These are phyloP conservation scores for Tupaia tana DNA, from an alignment of 2,113 vertebrate species.

Conservation along the genomic window DNA sequence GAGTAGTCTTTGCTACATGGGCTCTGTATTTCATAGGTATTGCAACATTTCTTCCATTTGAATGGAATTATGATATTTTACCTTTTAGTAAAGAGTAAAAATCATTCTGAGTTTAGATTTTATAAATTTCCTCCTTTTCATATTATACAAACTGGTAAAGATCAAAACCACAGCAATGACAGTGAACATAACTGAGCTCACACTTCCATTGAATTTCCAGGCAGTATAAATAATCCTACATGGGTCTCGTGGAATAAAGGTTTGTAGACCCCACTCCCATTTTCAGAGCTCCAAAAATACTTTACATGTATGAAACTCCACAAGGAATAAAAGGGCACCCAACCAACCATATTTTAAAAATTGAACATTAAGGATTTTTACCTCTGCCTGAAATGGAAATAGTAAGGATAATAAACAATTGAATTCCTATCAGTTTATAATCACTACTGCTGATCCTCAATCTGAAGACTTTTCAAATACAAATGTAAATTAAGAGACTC, in stretches of 20 bases:
- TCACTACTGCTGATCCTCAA: not conserved
- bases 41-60: not conserved
- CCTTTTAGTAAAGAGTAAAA: not conserved
- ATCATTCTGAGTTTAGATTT: not conserved
- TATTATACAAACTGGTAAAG: not conserved
- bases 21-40: not conserved
- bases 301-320: not conserved
- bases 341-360: not conserved
- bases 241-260: not conserved
- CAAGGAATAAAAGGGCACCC: not conserved
- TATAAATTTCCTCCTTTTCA: not conserved
- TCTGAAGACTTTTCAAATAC: conserved; percentile 42
- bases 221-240: not conserved
- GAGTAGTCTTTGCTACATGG: not conserved
- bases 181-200: not conserved
- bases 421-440: not conserved
- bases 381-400: conserved; percentile 8
- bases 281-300: conserved; percentile 35
- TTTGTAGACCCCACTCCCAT: not conserved
- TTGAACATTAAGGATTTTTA: not conserved
- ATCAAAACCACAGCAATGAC: not conserved
- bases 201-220: not conserved
- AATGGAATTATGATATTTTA: not conserved
- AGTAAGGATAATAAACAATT: not conserved
- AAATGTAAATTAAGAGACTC: not conserved